Evolutionary conservation across 2,113 vertebrate genomes (phyloP), one percentile per base, ranked within the genome.

Genomic region (Aldabrachelys gigantea): DNA sequence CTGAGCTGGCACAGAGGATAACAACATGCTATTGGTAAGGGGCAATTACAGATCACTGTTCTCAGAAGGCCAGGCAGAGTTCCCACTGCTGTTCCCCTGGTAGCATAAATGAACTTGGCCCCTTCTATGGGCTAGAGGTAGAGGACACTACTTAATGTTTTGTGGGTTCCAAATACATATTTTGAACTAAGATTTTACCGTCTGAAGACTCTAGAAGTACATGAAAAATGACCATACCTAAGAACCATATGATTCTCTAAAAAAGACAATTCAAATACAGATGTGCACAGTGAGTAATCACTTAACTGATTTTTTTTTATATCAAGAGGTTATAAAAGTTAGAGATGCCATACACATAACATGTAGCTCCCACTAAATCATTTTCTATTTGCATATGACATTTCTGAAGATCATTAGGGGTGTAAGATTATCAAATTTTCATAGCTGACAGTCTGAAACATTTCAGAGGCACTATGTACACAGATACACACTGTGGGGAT

Each of bases 321-420:
- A 31, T 87, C 52, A 81, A 54, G 53, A 50, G 75, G 53, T 24
- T 81, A 44, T 29, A 84, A 94, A 94, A 89, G 16, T 49, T 52
- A 87, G 80, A 94, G 59, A 49, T 1, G 12, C 9, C 47, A 21
- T 25, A 72, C 22, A 57, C 3, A 31, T 25, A 50, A 13, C 75
- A 65, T 17, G 16, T 25, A 76, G 47, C 57, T 94, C 87, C 4
- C 88, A 72, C 31, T 65, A 65, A 65, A 65, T 19, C 31, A 65
- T 65, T 62, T 92, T 96, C 82, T 90, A 54, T 89, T 89, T 80
- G 38, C 49, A 35, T 31, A 13, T 59, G 49, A 22, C 75, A 13
- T 54, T 96, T 93, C 94, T 92, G 57, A 85, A 56, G 38, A 72
- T 22, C 31, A 95, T 87, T 85, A 56, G 49, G 31, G 29, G 59